Evolutionary conservation across 2,888 invertebrate genomes (phyloP).

Genomic region (Epinotia ramella): DNA sequence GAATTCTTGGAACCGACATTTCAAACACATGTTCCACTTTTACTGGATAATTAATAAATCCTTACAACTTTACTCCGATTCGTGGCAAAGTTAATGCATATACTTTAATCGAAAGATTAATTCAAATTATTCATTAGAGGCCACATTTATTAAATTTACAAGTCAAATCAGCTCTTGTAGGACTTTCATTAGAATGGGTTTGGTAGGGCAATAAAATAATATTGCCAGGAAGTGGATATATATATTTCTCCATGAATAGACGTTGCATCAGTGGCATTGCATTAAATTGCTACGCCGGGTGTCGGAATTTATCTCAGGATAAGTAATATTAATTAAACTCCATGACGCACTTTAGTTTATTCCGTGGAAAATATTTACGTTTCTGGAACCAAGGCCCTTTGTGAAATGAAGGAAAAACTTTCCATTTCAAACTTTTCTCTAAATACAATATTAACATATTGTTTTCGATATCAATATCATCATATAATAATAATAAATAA

Average conservation of each 20-base stretch:
- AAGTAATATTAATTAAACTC: background rate
- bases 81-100: slow-evolving; percentile 35
- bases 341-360: slow-evolving; percentile 7
- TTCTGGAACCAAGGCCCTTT: background rate
- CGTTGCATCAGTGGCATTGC: background rate
- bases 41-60: slow-evolving; percentile 15
- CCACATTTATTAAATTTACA: slow-evolving; percentile 45
- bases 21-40: slow-evolving; percentile 20
- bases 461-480: no score
- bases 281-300: background rate
- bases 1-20: background rate
- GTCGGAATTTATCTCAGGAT: background rate
- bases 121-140: slow-evolving; percentile 47
- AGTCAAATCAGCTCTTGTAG: slow-evolving; percentile 43
- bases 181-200: slow-evolving; percentile 22
- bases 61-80: background rate
- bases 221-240: slow-evolving; percentile 11
- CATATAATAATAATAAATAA: no score
- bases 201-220: background rate
- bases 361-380: background rate
- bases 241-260: background rate
- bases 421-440: background rate
- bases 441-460: no score
- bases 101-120: slow-evolving; percentile 32
- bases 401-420: background rate